phyloP scores from a whole-genome alignment of 2,797 vertebrate species.

The Buphagus erythrorhynchus region DNA sequence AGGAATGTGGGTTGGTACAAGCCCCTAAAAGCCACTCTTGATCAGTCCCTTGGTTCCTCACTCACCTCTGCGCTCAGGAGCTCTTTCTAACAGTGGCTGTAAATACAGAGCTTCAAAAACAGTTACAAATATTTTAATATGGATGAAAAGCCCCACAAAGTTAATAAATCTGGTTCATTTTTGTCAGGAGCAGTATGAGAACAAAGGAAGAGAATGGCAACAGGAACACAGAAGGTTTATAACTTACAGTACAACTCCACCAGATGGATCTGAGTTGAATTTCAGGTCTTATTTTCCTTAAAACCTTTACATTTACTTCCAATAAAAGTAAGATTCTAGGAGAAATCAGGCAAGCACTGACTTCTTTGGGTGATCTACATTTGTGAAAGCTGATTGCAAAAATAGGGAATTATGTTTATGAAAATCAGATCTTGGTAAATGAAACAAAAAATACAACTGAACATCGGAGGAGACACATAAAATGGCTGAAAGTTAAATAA shows the following conservation, averaged over 20 bases:
- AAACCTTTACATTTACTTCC: neutral
- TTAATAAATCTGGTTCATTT: neutral
- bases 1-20: neutral
- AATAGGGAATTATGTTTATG: neutral
- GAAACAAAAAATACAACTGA: neutral
- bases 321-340: neutral
- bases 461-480: neutral
- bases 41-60: neutral
- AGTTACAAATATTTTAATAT: neutral
- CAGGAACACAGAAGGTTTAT: constrained; percentile 43
- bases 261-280: constrained; percentile 78
- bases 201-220: constrained; percentile 1
- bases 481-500: neutral
- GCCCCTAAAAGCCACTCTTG: neutral
- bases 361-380: neutral
- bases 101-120: neutral
- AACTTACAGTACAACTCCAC: constrained; percentile 78
- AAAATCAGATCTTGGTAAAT: neutral
- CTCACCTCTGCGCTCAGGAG: neutral
- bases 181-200: neutral
- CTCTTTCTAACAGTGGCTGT: neutral
- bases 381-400: neutral
- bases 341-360: neutral
- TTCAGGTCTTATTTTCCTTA: constrained; percentile 52
- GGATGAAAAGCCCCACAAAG: neutral